These are phyloP conservation scores for Peromyscus attwateri DNA, from an alignment of 2,797 vertebrate genomes.

Conservation along the genomic window DNA sequence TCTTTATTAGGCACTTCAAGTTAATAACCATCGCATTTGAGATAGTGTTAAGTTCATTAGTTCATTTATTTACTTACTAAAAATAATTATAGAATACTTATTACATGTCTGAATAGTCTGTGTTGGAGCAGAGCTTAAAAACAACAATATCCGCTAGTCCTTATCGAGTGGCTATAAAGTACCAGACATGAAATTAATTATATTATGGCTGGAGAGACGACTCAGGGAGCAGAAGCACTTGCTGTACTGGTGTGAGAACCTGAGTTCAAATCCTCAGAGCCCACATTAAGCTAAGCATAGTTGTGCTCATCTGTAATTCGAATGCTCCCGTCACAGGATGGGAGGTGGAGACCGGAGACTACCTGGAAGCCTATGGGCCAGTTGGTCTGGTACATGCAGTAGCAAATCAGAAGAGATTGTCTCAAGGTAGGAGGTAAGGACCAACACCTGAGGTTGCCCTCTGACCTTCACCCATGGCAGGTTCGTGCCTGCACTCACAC, in stretches of 20 bases:
- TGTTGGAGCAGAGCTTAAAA: slow-evolving; percentile 7
- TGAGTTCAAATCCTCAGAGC: neutral
- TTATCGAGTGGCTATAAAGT: neutral
- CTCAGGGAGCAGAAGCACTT: neutral
- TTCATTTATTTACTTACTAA: slow-evolving; percentile 55
- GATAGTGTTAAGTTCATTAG: slow-evolving; percentile 17
- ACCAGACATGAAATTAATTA: neutral
- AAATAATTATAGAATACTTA: neutral
- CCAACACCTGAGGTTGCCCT: no score
- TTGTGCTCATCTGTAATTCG: neutral
- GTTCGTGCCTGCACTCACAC: neutral
- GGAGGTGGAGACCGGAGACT: neutral
- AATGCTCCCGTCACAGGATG: neutral
- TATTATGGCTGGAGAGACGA: slow-evolving; percentile 15
- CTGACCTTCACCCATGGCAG: neutral
- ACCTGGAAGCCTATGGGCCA: neutral
- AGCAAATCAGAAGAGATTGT: neutral
- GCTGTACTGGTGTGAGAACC: neutral
- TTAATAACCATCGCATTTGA: slow-evolving; percentile 1
- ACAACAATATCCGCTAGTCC: neutral
- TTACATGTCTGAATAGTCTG: neutral
- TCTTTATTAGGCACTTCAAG: slow-evolving; percentile 7
- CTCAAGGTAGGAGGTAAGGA: neutral
- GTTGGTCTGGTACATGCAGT: neutral
- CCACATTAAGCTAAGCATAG: neutral